Evolutionary conservation across 2,888 invertebrate genomes (phyloP).

Genomic region (Lithophane semibrunnea): DNA sequence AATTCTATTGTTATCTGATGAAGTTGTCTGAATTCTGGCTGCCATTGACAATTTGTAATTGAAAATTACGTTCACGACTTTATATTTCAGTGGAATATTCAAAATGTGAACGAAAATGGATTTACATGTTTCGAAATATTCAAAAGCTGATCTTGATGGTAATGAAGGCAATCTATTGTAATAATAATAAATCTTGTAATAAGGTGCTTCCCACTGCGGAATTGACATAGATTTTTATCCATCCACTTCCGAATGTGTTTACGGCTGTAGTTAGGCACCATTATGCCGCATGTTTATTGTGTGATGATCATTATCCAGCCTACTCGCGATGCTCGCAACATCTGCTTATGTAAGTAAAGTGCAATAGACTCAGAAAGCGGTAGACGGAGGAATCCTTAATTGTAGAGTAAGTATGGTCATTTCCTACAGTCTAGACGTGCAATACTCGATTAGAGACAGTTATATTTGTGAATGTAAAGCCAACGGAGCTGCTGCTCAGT

Average conservation of each 20-base stretch:
- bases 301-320: slow-evolving; percentile 57
- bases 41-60: slow-evolving; percentile 33
- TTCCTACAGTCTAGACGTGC: slow-evolving; percentile 59
- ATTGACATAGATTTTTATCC: slow-evolving; percentile 56
- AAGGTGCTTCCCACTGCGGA: slow-evolving; percentile 46
- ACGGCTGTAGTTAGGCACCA: slow-evolving; percentile 56
- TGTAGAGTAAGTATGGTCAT: slow-evolving; percentile 56
- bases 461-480: slow-evolving; percentile 53
- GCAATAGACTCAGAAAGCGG: slow-evolving; percentile 44
- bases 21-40: slow-evolving; percentile 36
- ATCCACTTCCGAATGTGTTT: slow-evolving; percentile 61
- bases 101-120: slow-evolving; percentile 7
- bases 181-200: slow-evolving; percentile 44
- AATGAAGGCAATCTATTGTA: slow-evolving; percentile 30
- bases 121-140: slow-evolving; percentile 19
- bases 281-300: slow-evolving; percentile 59
- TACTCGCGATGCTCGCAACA: slow-evolving; percentile 54
- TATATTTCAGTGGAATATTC: slow-evolving; percentile 8
- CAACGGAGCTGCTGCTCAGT: slow-evolving; percentile 14
- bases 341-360: slow-evolving; percentile 59
- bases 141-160: slow-evolving; percentile 4
- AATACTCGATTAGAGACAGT: slow-evolving; percentile 67
- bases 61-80: slow-evolving; percentile 10
- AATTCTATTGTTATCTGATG: slow-evolving; percentile 44
- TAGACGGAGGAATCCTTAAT: slow-evolving; percentile 57